Conservation (phyloP, 1,140 invertebrate genomes). For the Venturia canescens region DNA sequence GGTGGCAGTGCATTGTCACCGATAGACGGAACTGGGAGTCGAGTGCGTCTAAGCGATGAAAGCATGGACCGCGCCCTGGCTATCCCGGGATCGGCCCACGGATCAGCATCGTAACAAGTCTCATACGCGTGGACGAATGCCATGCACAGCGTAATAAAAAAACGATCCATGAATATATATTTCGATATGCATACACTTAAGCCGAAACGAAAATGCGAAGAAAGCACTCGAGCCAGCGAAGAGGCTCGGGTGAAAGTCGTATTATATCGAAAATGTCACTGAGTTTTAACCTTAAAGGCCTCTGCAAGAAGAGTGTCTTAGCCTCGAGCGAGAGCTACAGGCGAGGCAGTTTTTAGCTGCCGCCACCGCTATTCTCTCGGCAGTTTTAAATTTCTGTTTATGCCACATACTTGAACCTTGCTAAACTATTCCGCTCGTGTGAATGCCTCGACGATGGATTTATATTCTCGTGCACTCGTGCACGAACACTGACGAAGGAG, state of each 20-base stretch:
- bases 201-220: conserved; percentile 50
- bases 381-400: conserved; percentile 1
- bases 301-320: conserved; percentile 27
- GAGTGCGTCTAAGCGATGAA: conserved; percentile 1
- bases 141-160: conserved; percentile 18
- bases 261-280: conserved; percentile 55
- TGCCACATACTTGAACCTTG: neutral
- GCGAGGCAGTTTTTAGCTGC: conserved; percentile 30
- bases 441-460: conserved; percentile 21
- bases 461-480: neutral
- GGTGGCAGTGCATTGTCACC: neutral
- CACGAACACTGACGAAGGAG: neutral
- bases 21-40: conserved; percentile 8
- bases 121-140: neutral
- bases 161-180: neutral
- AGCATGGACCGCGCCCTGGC: conserved; percentile 36
- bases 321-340: conserved; percentile 29
- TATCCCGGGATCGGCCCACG: conserved; percentile 34
- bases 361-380: neutral
- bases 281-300: conserved; percentile 54
- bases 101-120: conserved; percentile 27
- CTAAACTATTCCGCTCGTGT: conserved; percentile 13
- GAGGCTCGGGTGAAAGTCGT: conserved; percentile 51
- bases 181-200: neutral
- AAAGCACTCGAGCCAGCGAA: conserved; percentile 42